Base-by-base conservation (phyloP, 2,113 vertebrate genomes). In the Rousettus leschenaultii region DNA sequence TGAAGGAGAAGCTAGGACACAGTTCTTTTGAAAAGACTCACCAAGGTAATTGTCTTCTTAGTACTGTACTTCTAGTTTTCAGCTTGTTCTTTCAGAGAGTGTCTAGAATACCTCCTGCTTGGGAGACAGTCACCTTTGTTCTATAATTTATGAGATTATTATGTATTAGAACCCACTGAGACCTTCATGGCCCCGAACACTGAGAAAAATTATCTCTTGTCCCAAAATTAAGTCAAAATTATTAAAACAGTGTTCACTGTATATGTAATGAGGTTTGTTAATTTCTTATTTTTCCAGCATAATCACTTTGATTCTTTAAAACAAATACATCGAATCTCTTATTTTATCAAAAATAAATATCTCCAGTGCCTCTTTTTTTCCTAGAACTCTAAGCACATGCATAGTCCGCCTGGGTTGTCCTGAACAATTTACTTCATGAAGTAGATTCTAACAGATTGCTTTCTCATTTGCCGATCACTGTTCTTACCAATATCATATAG, bases 291-390 rank as follows among this genome's bases (percentile, higher is more conserved):
- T 91, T 55, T 22, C 21, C 24, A 70, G 35, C 80, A 35, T 74
- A 73, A 85, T 30, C 93, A 70, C 33, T 82, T 95, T 38, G 53
- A 57, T 88, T 83, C 26, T 87, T 96, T 45, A 26, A 63, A 80
- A 86, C 38, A 73, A 53, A 89, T 75, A 40, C 66, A 70, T 79
- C 12, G 48, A 66, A 48, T 78, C 65, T 90, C 12, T 66, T 9
- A 59, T 26, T 80, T 7, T 40, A 53, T 91, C 57, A 79, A 22
- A 55, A 38, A 63, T 80, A 24, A 51, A 35, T 66, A 86, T 94
- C 74, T 75, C 22, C 1, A 10, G 38, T 66, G 26, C n/a, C 16
- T 90, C 10, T 73, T 63, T 70, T 70, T 65, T 57, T 30, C 4
- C 35, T 75, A 57, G 66, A 48, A 7, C n/a, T 68, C n/a, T 55